These are phyloP conservation scores for Crotalus helleri DNA, from an alignment of 2,113 vertebrate genomes.

Conservation along the genomic window DNA sequence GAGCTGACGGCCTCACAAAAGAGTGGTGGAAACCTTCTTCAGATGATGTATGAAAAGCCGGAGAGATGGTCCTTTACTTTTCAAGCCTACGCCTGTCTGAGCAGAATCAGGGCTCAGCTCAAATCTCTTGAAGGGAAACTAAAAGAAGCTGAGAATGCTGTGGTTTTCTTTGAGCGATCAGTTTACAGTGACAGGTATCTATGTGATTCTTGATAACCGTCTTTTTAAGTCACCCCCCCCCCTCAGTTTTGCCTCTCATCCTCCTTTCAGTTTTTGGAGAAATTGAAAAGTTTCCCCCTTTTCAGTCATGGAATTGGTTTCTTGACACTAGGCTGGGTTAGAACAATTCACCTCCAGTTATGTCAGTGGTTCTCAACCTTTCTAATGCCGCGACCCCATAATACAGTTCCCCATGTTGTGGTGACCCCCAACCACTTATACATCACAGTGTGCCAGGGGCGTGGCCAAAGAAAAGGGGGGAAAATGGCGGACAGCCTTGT, in stretches of 20 bases:
- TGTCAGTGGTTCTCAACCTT: no score
- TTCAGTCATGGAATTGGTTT: not conserved
- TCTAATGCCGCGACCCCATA: no score
- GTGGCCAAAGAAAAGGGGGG: no score
- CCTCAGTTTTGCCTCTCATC: not conserved
- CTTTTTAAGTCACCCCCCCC: not conserved
- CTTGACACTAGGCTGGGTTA: not conserved
- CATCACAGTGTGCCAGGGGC: no score
- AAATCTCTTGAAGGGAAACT: conserved; percentile 70
- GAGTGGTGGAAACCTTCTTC: conserved; percentile 86
- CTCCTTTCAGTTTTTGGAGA: not conserved
- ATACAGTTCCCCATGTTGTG: no score
- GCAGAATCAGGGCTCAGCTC: conserved; percentile 86
- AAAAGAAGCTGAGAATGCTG: conserved; percentile 72
- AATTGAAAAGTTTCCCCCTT: not conserved
- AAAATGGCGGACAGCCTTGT: no score
- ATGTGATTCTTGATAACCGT: not conserved
- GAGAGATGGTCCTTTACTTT: conserved; percentile 94
- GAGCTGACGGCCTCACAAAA: conserved; percentile 86
- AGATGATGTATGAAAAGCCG: conserved; percentile 93
- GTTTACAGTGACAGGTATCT: conserved; percentile 92
- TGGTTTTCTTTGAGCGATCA: conserved; percentile 90
- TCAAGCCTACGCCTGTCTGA: conserved; percentile 91
- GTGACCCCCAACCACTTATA: no score
- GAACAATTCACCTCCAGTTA: not conserved